These are phyloP conservation scores for Drosophila subobscura DNA, from an alignment of 1,140 invertebrate genomes.

Conservation along the genomic window DNA sequence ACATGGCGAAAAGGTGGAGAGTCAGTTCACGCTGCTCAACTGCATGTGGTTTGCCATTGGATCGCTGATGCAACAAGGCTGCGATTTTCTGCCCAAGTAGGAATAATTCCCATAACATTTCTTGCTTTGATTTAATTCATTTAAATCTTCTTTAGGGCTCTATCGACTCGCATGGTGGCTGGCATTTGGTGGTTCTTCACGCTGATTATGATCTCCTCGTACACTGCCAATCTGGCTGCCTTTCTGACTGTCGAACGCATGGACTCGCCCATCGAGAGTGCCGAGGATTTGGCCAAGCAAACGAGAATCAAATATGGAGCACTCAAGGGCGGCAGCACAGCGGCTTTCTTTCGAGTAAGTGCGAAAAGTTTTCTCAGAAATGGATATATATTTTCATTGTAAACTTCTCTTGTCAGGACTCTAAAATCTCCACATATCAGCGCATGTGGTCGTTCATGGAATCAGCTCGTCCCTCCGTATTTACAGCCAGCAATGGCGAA, in stretches of 20 bases:
- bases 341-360: constrained; percentile 94
- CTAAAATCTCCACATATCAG: constrained; percentile 95
- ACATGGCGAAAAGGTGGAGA: constrained; percentile 92
- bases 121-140: background rate
- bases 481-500: constrained; percentile 92
- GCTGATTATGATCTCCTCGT: constrained; percentile 98
- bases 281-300: constrained; percentile 98
- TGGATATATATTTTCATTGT: background rate
- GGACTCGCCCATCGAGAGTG: constrained; percentile 97
- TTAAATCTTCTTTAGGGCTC: constrained; percentile 86
- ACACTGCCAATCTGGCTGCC: constrained; percentile 98
- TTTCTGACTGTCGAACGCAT: constrained; percentile 98
- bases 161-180: constrained; percentile 95
- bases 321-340: constrained; percentile 95
- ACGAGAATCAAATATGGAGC: constrained; percentile 98
- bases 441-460: constrained; percentile 97
- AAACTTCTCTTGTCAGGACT: constrained; percentile 87
- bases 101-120: background rate
- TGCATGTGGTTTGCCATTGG: constrained; percentile 98
- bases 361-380: background rate
- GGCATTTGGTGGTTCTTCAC: constrained; percentile 99
- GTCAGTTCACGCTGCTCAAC: constrained; percentile 96
- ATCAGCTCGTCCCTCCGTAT: constrained; percentile 92
- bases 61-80: constrained; percentile 96
- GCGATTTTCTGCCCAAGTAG: constrained; percentile 95